A percentile compares a stretch with the other conserved stretches of the same genome.
These are phyloP conservation scores for Melitaea cinxia DNA, from an alignment of 1,140 invertebrate genomes.

Conservation along the genomic window DNA sequence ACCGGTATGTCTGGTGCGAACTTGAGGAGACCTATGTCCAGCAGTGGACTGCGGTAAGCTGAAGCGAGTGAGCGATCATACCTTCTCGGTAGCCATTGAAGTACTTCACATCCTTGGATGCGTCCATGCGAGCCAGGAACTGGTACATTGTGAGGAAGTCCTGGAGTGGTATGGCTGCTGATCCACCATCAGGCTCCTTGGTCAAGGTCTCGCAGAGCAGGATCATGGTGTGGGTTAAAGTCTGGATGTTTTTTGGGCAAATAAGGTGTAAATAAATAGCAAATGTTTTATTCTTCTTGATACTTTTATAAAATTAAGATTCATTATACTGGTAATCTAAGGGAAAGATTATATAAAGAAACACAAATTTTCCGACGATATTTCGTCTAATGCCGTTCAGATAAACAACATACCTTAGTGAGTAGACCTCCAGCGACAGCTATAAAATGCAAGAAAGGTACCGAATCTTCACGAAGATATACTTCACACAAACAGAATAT, in stretches of 20 bases:
- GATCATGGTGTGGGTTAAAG: conserved; percentile 89
- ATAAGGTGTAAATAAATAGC: no score
- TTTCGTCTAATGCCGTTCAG: no score
- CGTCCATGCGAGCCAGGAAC: conserved; percentile 87
- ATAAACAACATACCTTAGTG: conserved; percentile 76
- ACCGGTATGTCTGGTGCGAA: no score
- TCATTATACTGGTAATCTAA: no score
- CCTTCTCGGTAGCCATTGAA: conserved; percentile 69
- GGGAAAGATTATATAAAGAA: no score
- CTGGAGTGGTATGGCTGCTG: conserved; percentile 86
- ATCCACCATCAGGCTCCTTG: conserved; percentile 90
- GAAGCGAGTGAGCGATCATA: no score
- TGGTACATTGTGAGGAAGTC: conserved; percentile 86
- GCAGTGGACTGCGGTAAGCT: no score
- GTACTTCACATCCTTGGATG: conserved; percentile 66
- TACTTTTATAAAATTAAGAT: no score
- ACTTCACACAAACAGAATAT: conserved; percentile 85
- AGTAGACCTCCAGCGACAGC: conserved; percentile 85
- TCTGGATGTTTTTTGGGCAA: no score
- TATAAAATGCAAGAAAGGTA: conserved; percentile 86
- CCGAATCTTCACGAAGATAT: conserved; percentile 71
- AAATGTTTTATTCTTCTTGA: no score
- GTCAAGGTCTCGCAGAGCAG: conserved; percentile 91
- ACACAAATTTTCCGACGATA: no score
- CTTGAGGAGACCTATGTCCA: no score